phyloP scores from a whole-genome alignment of 2,113 vertebrate genomes.

The Aepyceros melampus region DNA sequence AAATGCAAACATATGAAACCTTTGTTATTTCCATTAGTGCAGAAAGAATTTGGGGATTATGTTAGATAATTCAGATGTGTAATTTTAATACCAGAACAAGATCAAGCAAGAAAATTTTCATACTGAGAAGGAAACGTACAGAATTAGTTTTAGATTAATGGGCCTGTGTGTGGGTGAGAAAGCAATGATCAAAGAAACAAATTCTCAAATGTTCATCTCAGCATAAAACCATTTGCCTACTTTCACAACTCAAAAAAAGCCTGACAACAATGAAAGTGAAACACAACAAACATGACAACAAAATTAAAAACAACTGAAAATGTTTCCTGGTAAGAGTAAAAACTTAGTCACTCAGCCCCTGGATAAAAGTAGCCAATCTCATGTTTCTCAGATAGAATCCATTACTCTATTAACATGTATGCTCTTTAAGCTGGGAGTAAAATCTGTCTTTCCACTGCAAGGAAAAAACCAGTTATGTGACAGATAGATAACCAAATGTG shows the following conservation, averaged over 20 bases:
- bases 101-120: not conserved
- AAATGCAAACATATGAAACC: not conserved
- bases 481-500: not conserved
- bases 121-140: not conserved
- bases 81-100: not conserved
- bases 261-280: not conserved
- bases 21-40: not conserved
- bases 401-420: not conserved
- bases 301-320: not conserved
- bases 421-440: not conserved
- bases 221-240: not conserved
- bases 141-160: not conserved
- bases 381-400: not conserved
- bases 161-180: not conserved
- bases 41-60: not conserved
- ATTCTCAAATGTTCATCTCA: not conserved
- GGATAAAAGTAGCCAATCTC: not conserved
- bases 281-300: not conserved
- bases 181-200: not conserved
- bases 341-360: not conserved
- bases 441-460: not conserved
- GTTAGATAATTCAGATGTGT: not conserved
- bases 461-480: not conserved
- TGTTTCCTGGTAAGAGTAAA: constrained; percentile 6
- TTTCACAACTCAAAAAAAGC: not conserved